phyloP scores from a whole-genome alignment of 2,797 vertebrate genomes.

The Geotrypetes seraphini region DNA sequence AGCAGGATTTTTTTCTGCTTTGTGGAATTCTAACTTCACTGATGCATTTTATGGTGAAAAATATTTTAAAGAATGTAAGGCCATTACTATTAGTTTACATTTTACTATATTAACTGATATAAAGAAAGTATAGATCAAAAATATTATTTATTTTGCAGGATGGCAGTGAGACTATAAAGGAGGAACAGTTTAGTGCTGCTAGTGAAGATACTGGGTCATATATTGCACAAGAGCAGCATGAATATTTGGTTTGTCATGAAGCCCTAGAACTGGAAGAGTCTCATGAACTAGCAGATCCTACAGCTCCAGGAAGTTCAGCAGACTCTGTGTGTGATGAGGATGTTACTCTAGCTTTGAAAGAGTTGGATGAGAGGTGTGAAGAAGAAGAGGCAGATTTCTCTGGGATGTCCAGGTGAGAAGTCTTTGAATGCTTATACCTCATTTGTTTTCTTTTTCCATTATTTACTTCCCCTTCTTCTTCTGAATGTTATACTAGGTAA shows the following conservation, averaged over 20 bases:
- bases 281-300: slow-evolving; percentile 60
- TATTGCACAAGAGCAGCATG: slow-evolving; percentile 55
- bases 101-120: too few species aligned
- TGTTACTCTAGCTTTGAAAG: slow-evolving; percentile 88
- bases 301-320: slow-evolving; percentile 67
- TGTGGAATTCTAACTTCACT: too few species aligned
- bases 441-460: not conserved
- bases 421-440: not conserved
- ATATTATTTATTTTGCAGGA: too few species aligned
- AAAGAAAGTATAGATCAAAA: too few species aligned
- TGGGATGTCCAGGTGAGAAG: slow-evolving; percentile 78
- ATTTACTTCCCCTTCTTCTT: too few species aligned
- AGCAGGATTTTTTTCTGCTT: too few species aligned
- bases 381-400: slow-evolving; percentile 93
- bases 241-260: slow-evolving; percentile 67
- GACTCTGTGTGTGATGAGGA: slow-evolving; percentile 90
- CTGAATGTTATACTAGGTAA: too few species aligned
- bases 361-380: slow-evolving; percentile 91
- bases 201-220: slow-evolving; percentile 83
- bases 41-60: too few species aligned
- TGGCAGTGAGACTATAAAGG: slow-evolving; percentile 60
- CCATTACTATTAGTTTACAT: too few species aligned
- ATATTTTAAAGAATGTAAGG: too few species aligned
- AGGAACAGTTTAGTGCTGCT: slow-evolving; percentile 74
- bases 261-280: slow-evolving; percentile 70